A percentile compares a stretch with the other conserved stretches of the same genome.
These are phyloP conservation scores for Zoanthus sansibaricus DNA, from an alignment of 92 coral and sea anemone genomes.

Conservation along the genomic window DNA sequence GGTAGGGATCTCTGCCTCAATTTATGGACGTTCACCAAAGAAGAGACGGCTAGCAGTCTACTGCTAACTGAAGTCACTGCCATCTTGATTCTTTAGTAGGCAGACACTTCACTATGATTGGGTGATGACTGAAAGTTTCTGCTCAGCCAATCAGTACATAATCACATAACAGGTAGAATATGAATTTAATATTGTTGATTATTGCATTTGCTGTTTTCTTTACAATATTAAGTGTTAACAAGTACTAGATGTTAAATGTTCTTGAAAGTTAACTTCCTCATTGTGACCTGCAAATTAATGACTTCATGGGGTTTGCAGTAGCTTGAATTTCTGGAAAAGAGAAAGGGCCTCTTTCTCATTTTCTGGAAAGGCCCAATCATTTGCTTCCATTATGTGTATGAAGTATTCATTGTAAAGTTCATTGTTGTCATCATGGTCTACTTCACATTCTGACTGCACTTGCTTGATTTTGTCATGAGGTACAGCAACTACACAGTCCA, in stretches of 20 bases:
- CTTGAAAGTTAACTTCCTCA: not conserved
- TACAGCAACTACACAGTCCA: slow-evolving; percentile 42
- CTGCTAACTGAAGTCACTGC: too few species aligned
- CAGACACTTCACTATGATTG: too few species aligned
- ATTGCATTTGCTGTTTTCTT: too few species aligned
- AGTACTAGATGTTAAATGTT: not conserved
- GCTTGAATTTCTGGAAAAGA: slow-evolving; percentile 3
- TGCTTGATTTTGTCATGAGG: slow-evolving; percentile 32
- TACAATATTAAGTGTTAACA: not conserved
- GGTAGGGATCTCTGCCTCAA: too few species aligned
- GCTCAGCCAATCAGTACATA: too few species aligned
- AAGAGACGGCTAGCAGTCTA: too few species aligned
- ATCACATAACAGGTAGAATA: too few species aligned
- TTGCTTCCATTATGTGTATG: not conserved
- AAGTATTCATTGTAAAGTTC: not conserved
- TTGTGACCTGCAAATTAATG: not conserved
- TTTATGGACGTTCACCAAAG: too few species aligned
- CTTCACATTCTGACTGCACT: not conserved
- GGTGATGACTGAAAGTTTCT: too few species aligned
- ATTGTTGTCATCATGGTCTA: not conserved
- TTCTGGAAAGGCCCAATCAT: not conserved
- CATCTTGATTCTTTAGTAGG: too few species aligned
- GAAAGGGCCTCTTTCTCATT: slow-evolving; percentile 1
- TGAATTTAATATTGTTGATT: too few species aligned
- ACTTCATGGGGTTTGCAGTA: slow-evolving; percentile 4